Evolutionary conservation across 2,113 vertebrate species (phyloP).

Genomic region (Egretta garzetta): DNA sequence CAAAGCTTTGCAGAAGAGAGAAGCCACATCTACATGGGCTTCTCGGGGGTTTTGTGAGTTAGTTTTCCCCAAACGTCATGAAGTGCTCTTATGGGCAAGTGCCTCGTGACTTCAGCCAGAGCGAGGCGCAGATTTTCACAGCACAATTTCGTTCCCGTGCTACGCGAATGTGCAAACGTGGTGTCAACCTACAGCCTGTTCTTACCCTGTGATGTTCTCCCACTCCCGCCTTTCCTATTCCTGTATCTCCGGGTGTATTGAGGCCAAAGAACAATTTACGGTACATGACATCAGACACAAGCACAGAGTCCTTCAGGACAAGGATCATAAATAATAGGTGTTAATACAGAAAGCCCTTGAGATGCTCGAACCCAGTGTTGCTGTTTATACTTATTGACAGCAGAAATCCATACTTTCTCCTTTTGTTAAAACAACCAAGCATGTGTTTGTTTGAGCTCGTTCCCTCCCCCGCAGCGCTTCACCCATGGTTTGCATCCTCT

Average conservation of each 20-base stretch:
- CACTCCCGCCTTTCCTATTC: not conserved
- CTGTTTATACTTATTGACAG: not conserved
- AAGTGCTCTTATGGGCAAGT: accelerated
- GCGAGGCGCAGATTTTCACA: not conserved
- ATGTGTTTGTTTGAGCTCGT: not conserved
- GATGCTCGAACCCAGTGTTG: not conserved
- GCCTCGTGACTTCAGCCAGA: not conserved
- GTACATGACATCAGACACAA: no score
- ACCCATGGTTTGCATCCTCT: not conserved
- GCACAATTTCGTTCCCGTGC: not conserved
- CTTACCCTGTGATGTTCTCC: not conserved
- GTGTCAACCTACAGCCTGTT: not conserved
- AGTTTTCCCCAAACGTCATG: not conserved
- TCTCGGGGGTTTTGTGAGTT: not conserved
- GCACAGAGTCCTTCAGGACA: not conserved
- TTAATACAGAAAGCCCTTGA: not conserved
- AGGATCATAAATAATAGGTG: not conserved
- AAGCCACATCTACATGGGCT: not conserved
- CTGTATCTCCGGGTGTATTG: not conserved
- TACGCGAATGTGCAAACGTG: accelerated
- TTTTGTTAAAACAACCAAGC: not conserved
- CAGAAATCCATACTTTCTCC: not conserved
- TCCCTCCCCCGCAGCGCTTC: not conserved
- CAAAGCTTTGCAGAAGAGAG: not conserved
- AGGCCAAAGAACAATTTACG: not conserved